Percentiles rank a stretch among this genome's conserved stretches.
Evolutionary conservation across 2,888 invertebrate genomes (phyloP).

Genomic region (Callimorpha dominula): DNA sequence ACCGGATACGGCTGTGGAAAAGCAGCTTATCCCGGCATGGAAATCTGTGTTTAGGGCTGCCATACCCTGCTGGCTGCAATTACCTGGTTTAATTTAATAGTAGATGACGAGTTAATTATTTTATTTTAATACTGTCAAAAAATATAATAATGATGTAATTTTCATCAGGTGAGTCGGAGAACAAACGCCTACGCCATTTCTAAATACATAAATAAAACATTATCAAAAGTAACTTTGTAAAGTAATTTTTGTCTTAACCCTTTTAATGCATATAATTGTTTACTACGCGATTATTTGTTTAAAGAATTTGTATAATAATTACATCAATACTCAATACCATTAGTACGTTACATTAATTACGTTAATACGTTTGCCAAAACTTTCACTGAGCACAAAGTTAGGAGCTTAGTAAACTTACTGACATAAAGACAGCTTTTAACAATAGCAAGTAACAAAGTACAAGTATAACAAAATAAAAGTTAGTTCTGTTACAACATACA

Average conservation of each 20-base stretch:
- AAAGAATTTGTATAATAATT: neutral
- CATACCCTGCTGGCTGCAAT: neutral
- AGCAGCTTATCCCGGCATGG: constrained; percentile 70
- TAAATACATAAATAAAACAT: no score
- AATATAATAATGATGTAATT: neutral
- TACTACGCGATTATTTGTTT: neutral
- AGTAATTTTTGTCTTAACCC: neutral
- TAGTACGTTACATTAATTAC: neutral
- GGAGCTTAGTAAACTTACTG: neutral
- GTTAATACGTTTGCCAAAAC: constrained; percentile 31
- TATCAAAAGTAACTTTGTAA: no score
- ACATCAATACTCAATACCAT: neutral
- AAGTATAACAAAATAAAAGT: neutral
- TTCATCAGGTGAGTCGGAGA: no score
- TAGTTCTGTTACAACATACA: neutral
- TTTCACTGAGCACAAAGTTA: constrained; percentile 44
- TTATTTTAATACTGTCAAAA: neutral
- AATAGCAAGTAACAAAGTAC: neutral
- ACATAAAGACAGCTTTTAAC: neutral
- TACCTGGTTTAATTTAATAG: neutral
- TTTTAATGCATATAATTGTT: neutral
- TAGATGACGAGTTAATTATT: neutral
- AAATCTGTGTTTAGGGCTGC: constrained; percentile 51
- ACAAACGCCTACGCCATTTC: no score
- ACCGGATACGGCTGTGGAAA: constrained; percentile 70